phyloP scores from a whole-genome alignment of 2,113 vertebrate species.

The Propithecus coquereli region DNA sequence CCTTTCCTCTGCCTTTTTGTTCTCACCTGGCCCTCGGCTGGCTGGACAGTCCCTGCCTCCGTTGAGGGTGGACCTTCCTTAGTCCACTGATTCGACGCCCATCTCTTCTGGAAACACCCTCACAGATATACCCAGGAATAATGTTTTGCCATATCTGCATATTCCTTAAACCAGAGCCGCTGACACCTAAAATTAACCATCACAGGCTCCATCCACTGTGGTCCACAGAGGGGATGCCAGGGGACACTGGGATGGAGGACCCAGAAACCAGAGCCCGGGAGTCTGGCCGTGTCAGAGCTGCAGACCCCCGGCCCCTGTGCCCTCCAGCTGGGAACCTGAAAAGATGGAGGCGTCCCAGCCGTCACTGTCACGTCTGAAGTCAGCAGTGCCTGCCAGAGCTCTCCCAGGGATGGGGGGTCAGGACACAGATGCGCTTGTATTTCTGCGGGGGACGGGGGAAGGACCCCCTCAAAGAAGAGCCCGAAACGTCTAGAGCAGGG shows the following conservation, averaged over 20 bases:
- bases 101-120: background rate
- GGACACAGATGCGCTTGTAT: background rate
- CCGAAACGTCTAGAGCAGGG: background rate
- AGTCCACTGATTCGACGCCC: background rate
- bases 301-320: background rate
- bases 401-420: background rate
- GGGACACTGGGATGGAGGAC: background rate
- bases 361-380: background rate
- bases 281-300: background rate
- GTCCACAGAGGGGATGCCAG: background rate
- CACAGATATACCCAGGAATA: background rate
- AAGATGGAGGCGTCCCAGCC: fast-evolving
- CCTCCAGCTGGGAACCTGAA: background rate
- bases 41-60: background rate
- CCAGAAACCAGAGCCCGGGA: fast-evolving
- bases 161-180: background rate
- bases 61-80: background rate
- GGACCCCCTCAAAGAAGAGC: background rate
- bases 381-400: fast-evolving
- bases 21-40: background rate
- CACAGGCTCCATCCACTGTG: background rate
- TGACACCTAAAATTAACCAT: background rate
- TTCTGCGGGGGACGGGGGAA: background rate
- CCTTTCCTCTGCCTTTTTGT: background rate
- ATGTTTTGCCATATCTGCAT: background rate